phyloP scores from a whole-genome alignment of 2,113 vertebrate species.

The Myiozetetes cayanensis region DNA sequence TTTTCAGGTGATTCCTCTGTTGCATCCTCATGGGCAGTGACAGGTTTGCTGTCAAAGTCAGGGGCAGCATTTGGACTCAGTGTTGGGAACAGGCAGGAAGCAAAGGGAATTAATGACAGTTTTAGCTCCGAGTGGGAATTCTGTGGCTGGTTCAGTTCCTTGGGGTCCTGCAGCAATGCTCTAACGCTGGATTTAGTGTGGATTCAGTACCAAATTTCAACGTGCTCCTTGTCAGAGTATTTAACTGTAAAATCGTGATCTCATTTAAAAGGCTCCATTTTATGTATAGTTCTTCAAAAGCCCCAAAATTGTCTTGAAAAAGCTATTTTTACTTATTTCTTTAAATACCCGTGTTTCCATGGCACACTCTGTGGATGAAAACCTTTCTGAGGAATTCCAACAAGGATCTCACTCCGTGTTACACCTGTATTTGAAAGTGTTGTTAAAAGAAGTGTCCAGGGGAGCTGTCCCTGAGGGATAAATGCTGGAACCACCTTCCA shows the following conservation, averaged over 20 bases:
- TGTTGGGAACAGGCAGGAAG: not conserved
- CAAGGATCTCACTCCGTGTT: not conserved
- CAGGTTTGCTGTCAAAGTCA: not conserved
- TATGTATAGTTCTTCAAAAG: not conserved
- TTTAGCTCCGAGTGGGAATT: not conserved
- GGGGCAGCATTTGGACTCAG: not conserved
- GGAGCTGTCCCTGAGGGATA: not conserved
- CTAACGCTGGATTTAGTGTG: not conserved
- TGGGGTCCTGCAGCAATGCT: not conserved
- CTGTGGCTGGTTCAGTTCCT: not conserved
- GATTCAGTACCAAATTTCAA: not conserved
- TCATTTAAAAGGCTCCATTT: not conserved
- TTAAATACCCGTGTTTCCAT: not conserved
- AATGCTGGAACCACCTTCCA: not conserved
- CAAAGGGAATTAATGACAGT: not conserved
- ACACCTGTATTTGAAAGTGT: not conserved
- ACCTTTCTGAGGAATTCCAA: not conserved
- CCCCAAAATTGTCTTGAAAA: not conserved
- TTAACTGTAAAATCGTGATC: not conserved
- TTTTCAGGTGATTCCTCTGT: not conserved
- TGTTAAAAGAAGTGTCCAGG: not conserved
- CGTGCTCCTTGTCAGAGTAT: not conserved
- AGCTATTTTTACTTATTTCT: not conserved
- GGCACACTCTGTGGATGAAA: not conserved
- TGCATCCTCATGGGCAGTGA: not conserved